A percentile compares a stretch with the other conserved stretches of the same genome.
Evolutionary conservation across 2,113 vertebrate species (phyloP).

Genomic region (Geococcyx californianus): DNA sequence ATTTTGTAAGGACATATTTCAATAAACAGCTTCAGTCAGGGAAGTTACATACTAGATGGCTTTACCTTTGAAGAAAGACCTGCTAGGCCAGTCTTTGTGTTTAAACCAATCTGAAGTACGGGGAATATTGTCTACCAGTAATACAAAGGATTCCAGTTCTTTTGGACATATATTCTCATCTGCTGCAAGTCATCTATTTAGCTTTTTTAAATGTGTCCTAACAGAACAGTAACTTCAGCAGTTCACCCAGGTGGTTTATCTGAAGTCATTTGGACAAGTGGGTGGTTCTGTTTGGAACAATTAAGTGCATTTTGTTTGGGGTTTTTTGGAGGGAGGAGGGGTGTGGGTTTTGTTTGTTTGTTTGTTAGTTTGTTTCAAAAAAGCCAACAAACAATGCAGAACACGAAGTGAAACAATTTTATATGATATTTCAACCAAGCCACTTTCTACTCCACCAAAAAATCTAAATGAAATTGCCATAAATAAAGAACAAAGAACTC

Average conservation of each 20-base stretch:
- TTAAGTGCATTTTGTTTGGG: not conserved
- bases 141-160: not conserved
- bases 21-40: not conserved
- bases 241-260: not conserved
- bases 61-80: not conserved
- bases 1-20: not conserved
- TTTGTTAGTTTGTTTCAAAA: not conserved
- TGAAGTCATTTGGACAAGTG: not conserved
- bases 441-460: not conserved
- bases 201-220: conserved; percentile 37
- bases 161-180: conserved; percentile 29
- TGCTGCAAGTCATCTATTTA: conserved; percentile 16
- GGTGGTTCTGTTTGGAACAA: not conserved
- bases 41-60: not conserved
- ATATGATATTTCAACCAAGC: not conserved
- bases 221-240: not conserved
- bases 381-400: not conserved
- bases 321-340: not conserved
- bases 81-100: not conserved
- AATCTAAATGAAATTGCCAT: not conserved
- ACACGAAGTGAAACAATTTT: not conserved
- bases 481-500: not conserved
- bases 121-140: not conserved
- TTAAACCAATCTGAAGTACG: not conserved
- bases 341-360: not conserved